Conservation (phyloP, 2,888 invertebrate species). For the Mystacides longicornis region DNA sequence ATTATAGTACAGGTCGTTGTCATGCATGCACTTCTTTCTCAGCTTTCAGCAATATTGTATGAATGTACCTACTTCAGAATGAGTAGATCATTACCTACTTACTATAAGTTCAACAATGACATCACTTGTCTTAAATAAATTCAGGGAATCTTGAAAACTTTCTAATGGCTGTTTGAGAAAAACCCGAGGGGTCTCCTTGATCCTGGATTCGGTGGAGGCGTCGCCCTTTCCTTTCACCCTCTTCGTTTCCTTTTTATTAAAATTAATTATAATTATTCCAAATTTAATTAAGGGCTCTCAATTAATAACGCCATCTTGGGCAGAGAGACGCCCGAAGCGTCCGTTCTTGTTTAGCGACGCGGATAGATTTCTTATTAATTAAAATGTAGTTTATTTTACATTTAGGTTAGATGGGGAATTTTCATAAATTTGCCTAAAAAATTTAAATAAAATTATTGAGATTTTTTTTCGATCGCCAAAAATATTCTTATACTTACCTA, state of each 20-base stretch:
- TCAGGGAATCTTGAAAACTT: no score
- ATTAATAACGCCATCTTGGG: constrained; percentile 22
- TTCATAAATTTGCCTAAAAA: not conserved
- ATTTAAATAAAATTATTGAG: not conserved
- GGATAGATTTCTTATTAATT: constrained; percentile 26
- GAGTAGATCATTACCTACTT: no score
- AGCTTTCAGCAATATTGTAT: no score
- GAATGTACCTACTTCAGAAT: no score
- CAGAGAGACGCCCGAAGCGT: constrained; percentile 13
- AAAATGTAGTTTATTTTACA: constrained; percentile 33
- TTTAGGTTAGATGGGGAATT: constrained; percentile 32
- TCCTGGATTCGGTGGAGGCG: constrained; percentile 20
- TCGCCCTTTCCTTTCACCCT: constrained; percentile 25
- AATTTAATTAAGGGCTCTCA: constrained; percentile 27
- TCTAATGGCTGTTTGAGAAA: no score
- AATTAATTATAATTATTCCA: constrained; percentile 27
- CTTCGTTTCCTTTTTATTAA: constrained; percentile 26
- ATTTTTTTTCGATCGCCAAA: no score
- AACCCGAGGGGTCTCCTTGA: no score
- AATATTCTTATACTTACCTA: no score
- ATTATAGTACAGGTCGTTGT: no score
- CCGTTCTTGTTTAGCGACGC: constrained; percentile 20
- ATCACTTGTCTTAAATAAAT: no score
- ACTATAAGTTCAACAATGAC: no score
- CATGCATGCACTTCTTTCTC: no score